phyloP scores from a whole-genome alignment of 2,888 invertebrate genomes.

The Hedya salicella region DNA sequence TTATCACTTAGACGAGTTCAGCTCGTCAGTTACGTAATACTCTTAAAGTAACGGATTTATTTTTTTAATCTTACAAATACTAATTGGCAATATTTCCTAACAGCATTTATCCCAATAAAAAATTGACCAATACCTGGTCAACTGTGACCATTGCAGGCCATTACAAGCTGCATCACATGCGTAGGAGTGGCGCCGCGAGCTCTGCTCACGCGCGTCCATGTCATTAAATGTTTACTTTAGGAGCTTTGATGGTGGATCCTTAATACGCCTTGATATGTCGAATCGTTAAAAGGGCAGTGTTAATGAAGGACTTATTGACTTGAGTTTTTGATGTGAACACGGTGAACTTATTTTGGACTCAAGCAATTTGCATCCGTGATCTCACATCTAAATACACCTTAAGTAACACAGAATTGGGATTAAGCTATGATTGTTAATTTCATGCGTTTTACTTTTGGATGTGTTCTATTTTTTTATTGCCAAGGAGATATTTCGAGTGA shows the following conservation, averaged over 20 bases:
- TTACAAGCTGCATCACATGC: constrained; percentile 8
- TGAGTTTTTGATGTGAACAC: neutral
- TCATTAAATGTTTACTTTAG: constrained; percentile 28
- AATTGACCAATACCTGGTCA: constrained; percentile 9
- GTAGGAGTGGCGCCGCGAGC: constrained; percentile 29
- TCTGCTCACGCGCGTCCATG: constrained; percentile 18
- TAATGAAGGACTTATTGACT: neutral
- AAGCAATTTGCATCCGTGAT: neutral
- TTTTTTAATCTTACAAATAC: no score
- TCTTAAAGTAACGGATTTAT: no score
- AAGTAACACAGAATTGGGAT: no score
- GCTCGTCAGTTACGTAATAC: no score
- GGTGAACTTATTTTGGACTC: neutral
- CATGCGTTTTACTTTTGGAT: no score
- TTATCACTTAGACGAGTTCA: no score
- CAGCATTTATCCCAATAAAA: neutral
- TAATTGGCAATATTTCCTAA: neutral
- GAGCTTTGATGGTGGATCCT: constrained; percentile 4
- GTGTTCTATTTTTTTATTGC: no score
- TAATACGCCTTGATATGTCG: neutral
- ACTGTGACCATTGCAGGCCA: constrained; percentile 12
- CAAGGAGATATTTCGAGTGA: no score
- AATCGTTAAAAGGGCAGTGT: constrained; percentile 1
- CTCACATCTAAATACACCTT: no score
- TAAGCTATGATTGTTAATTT: no score